A percentile compares a stretch with the other conserved stretches of the same genome.
These are phyloP conservation scores for Acleris sparsana DNA, from an alignment of 2,888 invertebrate genomes.

Conservation along the genomic window DNA sequence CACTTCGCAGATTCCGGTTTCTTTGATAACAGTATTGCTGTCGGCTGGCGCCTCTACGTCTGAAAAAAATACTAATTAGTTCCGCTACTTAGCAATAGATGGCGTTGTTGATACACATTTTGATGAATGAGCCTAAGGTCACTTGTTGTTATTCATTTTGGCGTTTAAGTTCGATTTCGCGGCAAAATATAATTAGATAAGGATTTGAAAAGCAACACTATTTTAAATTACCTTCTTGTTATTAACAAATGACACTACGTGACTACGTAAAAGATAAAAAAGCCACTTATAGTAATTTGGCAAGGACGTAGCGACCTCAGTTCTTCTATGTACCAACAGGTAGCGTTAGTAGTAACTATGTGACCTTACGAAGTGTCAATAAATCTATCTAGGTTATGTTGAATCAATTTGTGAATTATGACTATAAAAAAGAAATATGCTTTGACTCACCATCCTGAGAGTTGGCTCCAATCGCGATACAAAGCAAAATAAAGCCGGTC, in stretches of 20 bases:
- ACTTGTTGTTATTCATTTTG: too few species aligned
- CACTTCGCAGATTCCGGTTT: slow-evolving; percentile 77
- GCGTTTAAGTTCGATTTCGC: too few species aligned
- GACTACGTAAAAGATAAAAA: too few species aligned
- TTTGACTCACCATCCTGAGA: slow-evolving; percentile 48
- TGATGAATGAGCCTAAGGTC: too few species aligned
- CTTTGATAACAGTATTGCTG: slow-evolving; percentile 45
- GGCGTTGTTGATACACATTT: neutral
- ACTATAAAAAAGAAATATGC: too few species aligned
- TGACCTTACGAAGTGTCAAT: too few species aligned
- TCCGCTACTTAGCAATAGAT: slow-evolving; percentile 52
- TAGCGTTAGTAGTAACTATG: slow-evolving; percentile 39
- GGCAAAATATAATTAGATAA: too few species aligned
- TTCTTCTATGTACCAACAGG: slow-evolving; percentile 16
- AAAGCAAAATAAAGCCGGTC: slow-evolving; percentile 43
- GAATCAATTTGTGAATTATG: neutral
- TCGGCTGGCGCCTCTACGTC: slow-evolving; percentile 39
- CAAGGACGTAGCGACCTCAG: neutral
- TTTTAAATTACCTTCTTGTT: too few species aligned
- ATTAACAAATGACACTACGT: too few species aligned
- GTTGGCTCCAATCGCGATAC: slow-evolving; percentile 41
- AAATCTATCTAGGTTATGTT: neutral
- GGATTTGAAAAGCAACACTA: too few species aligned
- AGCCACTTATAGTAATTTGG: too few species aligned
- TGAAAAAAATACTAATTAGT: slow-evolving; percentile 47